Evolutionary conservation across 2,113 vertebrate species (phyloP).

Genomic region (Serilophus lunatus): DNA sequence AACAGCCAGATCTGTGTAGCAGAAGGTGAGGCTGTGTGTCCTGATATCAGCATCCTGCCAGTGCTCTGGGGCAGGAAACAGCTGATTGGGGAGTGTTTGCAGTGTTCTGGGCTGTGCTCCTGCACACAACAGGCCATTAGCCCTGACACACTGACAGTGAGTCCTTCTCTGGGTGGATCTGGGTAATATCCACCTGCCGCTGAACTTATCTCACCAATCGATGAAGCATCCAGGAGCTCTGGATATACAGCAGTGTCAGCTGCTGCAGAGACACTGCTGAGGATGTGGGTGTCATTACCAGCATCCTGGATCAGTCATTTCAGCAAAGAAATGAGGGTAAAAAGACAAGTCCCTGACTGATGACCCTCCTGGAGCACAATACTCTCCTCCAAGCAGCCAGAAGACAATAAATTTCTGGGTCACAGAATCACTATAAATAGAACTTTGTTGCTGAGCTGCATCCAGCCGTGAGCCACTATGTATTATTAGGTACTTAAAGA

Average conservation of each 20-base stretch:
- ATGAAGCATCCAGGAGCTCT: background rate
- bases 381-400: background rate
- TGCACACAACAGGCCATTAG: background rate
- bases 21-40: background rate
- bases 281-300: background rate
- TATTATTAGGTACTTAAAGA: conserved; percentile 12
- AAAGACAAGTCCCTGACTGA: background rate
- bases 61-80: background rate
- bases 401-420: conserved; percentile 48
- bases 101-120: background rate
- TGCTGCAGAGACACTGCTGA: background rate
- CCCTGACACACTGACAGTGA: background rate
- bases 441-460: background rate
- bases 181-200: background rate
- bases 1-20: background rate
- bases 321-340: background rate
- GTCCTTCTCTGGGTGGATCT: background rate
- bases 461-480: background rate
- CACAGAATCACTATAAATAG: conserved; percentile 47
- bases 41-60: background rate
- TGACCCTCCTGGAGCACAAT: conserved; percentile 7
- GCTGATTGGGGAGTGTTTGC: background rate
- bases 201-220: background rate
- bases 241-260: background rate
- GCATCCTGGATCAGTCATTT: background rate